A percentile compares a stretch with the other conserved stretches of the same genome.
Evolutionary conservation across 2,888 invertebrate genomes (phyloP).

Genomic region (Drosophila mayaguana): DNA sequence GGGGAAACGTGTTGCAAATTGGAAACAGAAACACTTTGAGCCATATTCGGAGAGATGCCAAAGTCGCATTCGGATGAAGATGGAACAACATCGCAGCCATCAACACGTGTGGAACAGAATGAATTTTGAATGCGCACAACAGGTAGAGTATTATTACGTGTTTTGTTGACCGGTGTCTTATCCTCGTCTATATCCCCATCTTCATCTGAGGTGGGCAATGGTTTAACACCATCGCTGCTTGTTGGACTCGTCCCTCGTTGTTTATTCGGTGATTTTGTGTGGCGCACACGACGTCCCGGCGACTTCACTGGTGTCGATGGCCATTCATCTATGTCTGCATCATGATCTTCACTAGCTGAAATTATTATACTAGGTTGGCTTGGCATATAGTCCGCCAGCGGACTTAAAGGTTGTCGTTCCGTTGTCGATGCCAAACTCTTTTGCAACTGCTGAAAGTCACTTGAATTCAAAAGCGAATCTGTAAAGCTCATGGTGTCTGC

Average conservation of each 20-base stretch:
- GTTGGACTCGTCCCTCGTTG: slow-evolving; percentile 51
- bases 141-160: slow-evolving; percentile 15
- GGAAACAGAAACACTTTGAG: slow-evolving; percentile 35
- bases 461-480: slow-evolving; percentile 81
- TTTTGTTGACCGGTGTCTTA: slow-evolving; percentile 69
- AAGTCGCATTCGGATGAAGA: slow-evolving; percentile 61
- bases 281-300: slow-evolving; percentile 68
- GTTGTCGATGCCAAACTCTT: slow-evolving; percentile 45
- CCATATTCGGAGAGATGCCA: slow-evolving; percentile 71
- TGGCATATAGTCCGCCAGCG: slow-evolving; percentile 57
- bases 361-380: slow-evolving; percentile 52
- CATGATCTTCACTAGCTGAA: slow-evolving; percentile 53
- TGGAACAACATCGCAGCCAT: slow-evolving; percentile 60
- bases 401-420: slow-evolving; percentile 78
- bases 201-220: slow-evolving; percentile 52
- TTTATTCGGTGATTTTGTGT: slow-evolving; percentile 70
- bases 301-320: slow-evolving; percentile 76
- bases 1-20: slow-evolving; percentile 62
- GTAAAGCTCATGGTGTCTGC: slow-evolving; percentile 82
- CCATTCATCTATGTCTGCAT: slow-evolving; percentile 83
- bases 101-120: slow-evolving; percentile 77
- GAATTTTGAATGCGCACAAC: slow-evolving; percentile 54
- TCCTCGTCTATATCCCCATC: slow-evolving; percentile 47
- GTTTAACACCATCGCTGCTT: slow-evolving; percentile 57
- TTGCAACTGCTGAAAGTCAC: slow-evolving; percentile 74